Conservation (phyloP, 2,797 vertebrate species). For the Pseudochirops corinnae region DNA sequence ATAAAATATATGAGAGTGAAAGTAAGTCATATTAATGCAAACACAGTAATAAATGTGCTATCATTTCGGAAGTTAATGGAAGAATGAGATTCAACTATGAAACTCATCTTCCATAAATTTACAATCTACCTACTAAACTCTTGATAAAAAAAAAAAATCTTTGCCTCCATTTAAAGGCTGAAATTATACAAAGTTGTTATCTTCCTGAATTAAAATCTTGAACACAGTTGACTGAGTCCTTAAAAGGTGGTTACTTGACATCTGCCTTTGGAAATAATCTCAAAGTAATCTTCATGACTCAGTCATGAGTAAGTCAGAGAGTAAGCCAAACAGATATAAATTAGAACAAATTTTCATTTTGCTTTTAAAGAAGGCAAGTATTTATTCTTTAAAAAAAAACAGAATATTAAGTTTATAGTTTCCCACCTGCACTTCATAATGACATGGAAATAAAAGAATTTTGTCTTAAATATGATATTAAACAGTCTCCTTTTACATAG, state of each 20-base stretch:
- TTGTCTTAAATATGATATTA: conserved; percentile 8
- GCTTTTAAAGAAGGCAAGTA: conserved; percentile 52
- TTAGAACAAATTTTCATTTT: conserved; percentile 53
- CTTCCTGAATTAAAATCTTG: conserved; percentile 52
- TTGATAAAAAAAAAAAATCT: not conserved
- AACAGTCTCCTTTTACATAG: not conserved
- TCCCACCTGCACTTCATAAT: conserved; percentile 33
- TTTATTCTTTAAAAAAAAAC: conserved; percentile 25
- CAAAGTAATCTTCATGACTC: conserved; percentile 65
- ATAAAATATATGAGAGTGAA: not conserved
- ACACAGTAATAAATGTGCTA: not conserved
- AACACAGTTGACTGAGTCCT: conserved; percentile 52
- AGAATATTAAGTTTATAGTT: conserved; percentile 5
- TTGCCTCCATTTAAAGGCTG: conserved; percentile 42
- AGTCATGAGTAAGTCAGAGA: conserved; percentile 44
- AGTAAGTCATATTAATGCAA: not conserved
- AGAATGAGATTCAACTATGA: not conserved
- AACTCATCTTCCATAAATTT: not conserved
- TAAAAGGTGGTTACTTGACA: conserved; percentile 49
- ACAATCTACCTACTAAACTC: not conserved
- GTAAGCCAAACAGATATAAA: conserved; percentile 44
- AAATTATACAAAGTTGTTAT: conserved; percentile 40
- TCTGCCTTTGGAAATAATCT: conserved; percentile 62
- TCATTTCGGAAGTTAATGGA: conserved; percentile 12
- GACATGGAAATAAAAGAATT: conserved; percentile 17